Percentiles rank a stretch among this genome's conserved stretches.
These are phyloP conservation scores for Arion vulgaris DNA, from an alignment of 1,140 invertebrate genomes.

Conservation along the genomic window DNA sequence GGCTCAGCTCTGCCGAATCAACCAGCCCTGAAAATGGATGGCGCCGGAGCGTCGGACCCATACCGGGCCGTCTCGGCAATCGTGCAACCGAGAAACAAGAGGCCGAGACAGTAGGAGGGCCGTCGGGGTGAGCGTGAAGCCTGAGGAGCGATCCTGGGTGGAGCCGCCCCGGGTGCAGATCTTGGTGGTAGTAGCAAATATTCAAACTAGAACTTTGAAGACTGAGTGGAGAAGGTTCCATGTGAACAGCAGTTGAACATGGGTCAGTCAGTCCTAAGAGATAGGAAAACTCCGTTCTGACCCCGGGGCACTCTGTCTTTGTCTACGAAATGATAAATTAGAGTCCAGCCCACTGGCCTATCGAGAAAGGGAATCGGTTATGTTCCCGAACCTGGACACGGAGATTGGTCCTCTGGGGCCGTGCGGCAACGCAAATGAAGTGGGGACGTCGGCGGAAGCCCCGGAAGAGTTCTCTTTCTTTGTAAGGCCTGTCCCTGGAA, in stretches of 20 bases:
- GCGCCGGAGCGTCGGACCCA: conserved; percentile 78
- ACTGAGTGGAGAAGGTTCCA: neutral
- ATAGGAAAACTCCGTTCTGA: too few species aligned
- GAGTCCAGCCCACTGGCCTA: conserved; percentile 5
- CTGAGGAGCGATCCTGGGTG: too few species aligned
- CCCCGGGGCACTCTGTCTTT: too few species aligned
- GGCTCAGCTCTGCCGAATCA: conserved; percentile 63
- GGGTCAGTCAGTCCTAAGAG: too few species aligned
- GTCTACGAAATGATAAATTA: too few species aligned
- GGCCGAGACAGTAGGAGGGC: neutral
- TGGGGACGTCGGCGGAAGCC: too few species aligned
- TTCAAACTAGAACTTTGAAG: neutral
- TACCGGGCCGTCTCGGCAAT: conserved; percentile 77
- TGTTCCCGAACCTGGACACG: conserved; percentile 73
- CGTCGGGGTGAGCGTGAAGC: neutral
- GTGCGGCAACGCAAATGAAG: conserved; percentile 66
- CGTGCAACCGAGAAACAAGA: neutral
- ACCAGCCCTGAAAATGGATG: too few species aligned
- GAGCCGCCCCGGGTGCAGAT: too few species aligned
- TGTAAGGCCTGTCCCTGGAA: conserved; percentile 77
- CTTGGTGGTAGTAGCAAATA: too few species aligned
- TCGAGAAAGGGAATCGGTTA: conserved; percentile 75
- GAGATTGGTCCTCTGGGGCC: conserved; percentile 58
- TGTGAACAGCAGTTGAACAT: too few species aligned
- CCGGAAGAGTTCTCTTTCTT: too few species aligned